Percentiles rank a stretch among this genome's conserved stretches.
Conservation (phyloP, 2,113 vertebrate genomes). For the Chionis minor region DNA sequence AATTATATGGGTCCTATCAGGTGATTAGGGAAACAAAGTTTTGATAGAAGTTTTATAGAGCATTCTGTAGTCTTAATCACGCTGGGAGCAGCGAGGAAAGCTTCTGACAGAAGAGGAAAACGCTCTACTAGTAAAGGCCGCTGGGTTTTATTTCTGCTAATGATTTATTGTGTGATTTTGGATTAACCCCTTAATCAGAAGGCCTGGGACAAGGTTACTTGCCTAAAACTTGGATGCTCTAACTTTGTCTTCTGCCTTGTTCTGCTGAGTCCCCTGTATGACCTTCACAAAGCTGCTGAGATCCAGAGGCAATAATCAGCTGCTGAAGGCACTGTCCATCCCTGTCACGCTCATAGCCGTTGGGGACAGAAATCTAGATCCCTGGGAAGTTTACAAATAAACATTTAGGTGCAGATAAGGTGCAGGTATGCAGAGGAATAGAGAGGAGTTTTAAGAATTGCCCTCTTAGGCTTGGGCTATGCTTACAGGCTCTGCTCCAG, state of each 20-base stretch:
- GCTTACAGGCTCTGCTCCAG: neutral
- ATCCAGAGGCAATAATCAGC: neutral
- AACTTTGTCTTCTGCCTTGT: neutral
- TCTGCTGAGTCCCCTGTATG: neutral
- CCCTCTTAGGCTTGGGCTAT: neutral
- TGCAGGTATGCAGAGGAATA: neutral
- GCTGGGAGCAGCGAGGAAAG: neutral
- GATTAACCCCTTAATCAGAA: neutral
- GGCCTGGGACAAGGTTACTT: neutral
- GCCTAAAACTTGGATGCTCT: neutral
- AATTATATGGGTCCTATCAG: constrained; percentile 59
- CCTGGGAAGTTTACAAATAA: neutral
- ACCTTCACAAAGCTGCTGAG: neutral
- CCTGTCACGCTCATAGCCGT: neutral
- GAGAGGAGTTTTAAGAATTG: neutral
- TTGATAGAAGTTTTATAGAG: constrained; percentile 56
- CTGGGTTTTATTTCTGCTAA: neutral
- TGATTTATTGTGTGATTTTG: neutral
- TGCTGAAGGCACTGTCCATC: neutral
- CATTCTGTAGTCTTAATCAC: neutral
- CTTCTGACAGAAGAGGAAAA: neutral
- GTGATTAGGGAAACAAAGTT: constrained; percentile 64
- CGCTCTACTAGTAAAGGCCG: neutral
- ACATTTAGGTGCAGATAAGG: neutral
- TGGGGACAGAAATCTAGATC: neutral